Conservation (phyloP, 2,797 vertebrate genomes). For the Falco berigora region DNA sequence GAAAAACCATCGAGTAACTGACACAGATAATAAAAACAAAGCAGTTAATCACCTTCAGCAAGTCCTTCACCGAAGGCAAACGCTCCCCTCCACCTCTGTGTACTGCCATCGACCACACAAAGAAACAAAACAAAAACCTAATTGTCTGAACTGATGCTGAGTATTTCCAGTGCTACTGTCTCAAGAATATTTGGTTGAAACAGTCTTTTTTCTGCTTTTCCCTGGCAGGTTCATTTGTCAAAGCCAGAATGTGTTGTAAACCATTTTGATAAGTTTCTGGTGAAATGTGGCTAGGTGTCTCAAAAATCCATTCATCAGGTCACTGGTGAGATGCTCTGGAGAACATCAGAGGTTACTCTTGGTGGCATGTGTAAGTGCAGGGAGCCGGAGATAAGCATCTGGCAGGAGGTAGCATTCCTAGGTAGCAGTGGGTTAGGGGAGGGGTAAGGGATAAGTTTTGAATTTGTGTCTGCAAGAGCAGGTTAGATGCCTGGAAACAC, state of each 20-base stretch:
- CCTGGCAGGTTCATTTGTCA: slow-evolving; percentile 13
- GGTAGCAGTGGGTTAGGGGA: neutral
- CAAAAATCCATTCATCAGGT: neutral
- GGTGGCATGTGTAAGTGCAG: neutral
- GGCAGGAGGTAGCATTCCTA: neutral
- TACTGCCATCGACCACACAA: neutral
- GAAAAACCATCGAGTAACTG: neutral
- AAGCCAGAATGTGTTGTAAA: neutral
- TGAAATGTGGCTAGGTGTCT: neutral
- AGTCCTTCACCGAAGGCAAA: neutral
- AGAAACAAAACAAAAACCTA: neutral
- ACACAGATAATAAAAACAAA: neutral
- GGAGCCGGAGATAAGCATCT: neutral
- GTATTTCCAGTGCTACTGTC: neutral
- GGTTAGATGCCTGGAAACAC: neutral
- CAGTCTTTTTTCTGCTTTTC: neutral
- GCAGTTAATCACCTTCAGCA: neutral
- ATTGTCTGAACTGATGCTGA: neutral
- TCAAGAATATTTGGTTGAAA: neutral
- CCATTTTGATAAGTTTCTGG: neutral
- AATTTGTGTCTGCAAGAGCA: neutral
- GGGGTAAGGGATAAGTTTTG: neutral
- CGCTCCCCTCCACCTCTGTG: neutral
- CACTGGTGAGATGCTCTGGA: neutral
- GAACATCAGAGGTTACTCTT: neutral